Evolutionary conservation across 64 coral and sea anemone species (phyloP).

Genomic region (Montipora efflorescens): DNA sequence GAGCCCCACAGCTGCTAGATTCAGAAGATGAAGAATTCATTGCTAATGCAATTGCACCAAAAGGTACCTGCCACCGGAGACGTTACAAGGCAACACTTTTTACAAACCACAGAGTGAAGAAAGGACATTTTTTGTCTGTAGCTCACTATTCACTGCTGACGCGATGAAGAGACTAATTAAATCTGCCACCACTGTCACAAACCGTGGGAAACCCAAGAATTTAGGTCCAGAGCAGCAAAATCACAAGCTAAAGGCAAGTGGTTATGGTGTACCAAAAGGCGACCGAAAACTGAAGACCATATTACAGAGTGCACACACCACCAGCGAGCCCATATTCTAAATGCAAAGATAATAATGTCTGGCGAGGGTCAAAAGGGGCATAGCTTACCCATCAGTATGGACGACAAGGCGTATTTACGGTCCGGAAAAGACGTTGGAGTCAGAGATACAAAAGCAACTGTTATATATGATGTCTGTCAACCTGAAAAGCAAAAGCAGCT

Average conservation of each 20-base stretch:
- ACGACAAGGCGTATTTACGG: conserved; percentile 27
- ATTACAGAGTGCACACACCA: conserved; percentile 31
- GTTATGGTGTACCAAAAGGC: conserved; percentile 22
- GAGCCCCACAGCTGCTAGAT: conserved; percentile 50
- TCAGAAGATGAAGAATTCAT: conserved; percentile 70
- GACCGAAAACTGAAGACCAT: too few relatives aligned
- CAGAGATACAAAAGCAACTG: conserved; percentile 73
- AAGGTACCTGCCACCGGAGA: conserved; percentile 50
- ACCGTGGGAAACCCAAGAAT: conserved; percentile 49
- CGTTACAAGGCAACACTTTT: conserved; percentile 16
- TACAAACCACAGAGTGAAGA: conserved; percentile 62
- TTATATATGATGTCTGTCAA: conserved; percentile 66
- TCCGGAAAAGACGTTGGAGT: conserved; percentile 51
- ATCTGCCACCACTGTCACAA: conserved; percentile 39
- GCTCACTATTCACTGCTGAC: conserved; percentile 46
- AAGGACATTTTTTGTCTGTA: conserved; percentile 60
- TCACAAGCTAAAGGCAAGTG: conserved; percentile 58
- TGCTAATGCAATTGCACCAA: conserved; percentile 53
- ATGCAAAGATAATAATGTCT: conserved; percentile 64
- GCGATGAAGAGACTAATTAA: conserved; percentile 38
- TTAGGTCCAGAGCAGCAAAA: conserved; percentile 56
- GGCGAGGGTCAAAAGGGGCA: conserved; percentile 58
- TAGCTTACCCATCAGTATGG: conserved; percentile 45
- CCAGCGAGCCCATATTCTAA: conserved; percentile 67
- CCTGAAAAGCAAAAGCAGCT: conserved; percentile 52